Evolutionary conservation across 2,888 invertebrate genomes (phyloP).

Genomic region (Drosophila seclusa): DNA sequence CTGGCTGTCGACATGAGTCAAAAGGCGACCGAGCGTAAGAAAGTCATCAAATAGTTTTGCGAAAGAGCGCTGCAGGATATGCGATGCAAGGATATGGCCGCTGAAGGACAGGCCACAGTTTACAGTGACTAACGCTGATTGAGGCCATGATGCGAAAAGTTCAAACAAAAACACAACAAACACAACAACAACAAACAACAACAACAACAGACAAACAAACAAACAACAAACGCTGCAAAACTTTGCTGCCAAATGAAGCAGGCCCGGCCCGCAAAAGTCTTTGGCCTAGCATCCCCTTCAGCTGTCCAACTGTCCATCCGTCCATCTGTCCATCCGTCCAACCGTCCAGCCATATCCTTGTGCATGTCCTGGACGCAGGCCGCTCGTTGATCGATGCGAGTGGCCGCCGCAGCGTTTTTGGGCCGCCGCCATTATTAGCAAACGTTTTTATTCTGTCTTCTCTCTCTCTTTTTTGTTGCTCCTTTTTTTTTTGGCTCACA

Average conservation of each 20-base stretch:
- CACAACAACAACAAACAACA: background rate
- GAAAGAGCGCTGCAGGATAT: conserved; percentile 43
- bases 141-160: conserved; percentile 72
- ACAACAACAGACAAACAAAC: conserved; percentile 31
- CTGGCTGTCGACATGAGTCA: conserved; percentile 48
- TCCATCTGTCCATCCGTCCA: conserved; percentile 9
- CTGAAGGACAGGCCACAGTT: conserved; percentile 27
- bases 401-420: conserved; percentile 59
- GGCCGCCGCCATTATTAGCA: conserved; percentile 70
- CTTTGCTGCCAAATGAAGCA: conserved; percentile 65
- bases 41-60: conserved; percentile 72
- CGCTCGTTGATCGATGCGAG: conserved; percentile 67
- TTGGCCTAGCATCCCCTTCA: conserved; percentile 27
- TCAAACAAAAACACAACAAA: conserved; percentile 46
- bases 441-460: conserved; percentile 30
- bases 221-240: conserved; percentile 28
- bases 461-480: background rate
- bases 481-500: conserved; percentile 52
- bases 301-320: conserved; percentile 8
- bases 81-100: conserved; percentile 44
- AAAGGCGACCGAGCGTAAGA: conserved; percentile 65
- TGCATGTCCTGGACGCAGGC: conserved; percentile 36
- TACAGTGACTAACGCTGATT: conserved; percentile 71
- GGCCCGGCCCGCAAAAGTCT: conserved; percentile 28
- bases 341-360: conserved; percentile 21